A percentile compares a stretch with the other conserved stretches of the same genome.
These are phyloP conservation scores for Nannobrachium achirus DNA, from an alignment of 2,113 vertebrate genomes.

Conservation along the genomic window DNA sequence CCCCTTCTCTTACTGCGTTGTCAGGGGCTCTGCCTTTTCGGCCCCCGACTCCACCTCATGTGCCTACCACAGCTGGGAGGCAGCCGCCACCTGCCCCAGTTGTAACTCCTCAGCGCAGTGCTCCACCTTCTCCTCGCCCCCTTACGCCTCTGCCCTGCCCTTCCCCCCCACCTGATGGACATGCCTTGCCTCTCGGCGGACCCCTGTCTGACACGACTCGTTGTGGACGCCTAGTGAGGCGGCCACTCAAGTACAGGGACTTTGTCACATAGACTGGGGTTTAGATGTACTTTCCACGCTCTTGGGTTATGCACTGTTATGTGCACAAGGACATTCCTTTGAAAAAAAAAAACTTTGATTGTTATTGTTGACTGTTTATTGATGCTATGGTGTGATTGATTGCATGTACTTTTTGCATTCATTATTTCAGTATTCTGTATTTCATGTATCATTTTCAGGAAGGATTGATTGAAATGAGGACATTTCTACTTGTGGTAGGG, in stretches of 20 bases:
- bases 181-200: neutral
- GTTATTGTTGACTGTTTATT: neutral
- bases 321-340: neutral
- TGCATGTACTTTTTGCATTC: neutral
- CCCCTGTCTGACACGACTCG: neutral
- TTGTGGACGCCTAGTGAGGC: neutral
- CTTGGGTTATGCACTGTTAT: neutral
- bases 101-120: neutral
- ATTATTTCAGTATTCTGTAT: neutral
- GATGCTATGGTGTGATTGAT: neutral
- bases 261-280: neutral
- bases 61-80: too few relatives aligned
- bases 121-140: neutral
- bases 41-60: too few relatives aligned
- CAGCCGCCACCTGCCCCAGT: too few relatives aligned
- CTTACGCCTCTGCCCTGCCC: neutral
- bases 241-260: slow-evolving; percentile 1
- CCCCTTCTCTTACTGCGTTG: too few relatives aligned
- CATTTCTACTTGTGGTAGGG: neutral
- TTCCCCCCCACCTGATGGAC: neutral
- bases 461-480: neutral
- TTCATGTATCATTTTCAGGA: neutral
- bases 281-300: neutral
- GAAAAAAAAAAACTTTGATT: too few relatives aligned
- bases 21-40: too few relatives aligned